Conservation (phyloP, 2,113 vertebrate species). For the Petrocephalus zakoni region DNA sequence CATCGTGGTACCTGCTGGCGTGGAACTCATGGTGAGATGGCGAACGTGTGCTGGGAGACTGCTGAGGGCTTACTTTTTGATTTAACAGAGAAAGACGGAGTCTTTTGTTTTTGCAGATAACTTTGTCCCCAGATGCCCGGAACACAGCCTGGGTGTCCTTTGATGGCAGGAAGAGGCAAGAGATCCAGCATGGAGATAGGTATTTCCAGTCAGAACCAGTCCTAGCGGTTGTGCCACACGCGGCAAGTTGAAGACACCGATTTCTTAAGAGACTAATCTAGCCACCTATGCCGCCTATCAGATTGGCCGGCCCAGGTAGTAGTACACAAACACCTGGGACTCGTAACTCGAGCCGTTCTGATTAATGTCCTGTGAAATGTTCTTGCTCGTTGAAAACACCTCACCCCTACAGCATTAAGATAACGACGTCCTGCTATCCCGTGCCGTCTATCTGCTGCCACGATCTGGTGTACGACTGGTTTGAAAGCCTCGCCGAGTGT, state of each 20-base stretch:
- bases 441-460: constrained; percentile 74
- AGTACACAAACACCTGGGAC: background rate
- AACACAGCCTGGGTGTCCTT: constrained; percentile 75
- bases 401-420: constrained; percentile 59
- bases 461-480: constrained; percentile 74
- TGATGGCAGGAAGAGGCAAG: constrained; percentile 68
- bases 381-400: background rate
- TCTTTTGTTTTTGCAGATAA: constrained; percentile 53
- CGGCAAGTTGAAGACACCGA: too few species aligned
- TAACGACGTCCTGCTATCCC: constrained; percentile 69
- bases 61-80: background rate
- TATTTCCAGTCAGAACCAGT: constrained; percentile 14
- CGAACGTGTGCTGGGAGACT: background rate
- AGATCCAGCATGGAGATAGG: constrained; percentile 72
- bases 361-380: background rate
- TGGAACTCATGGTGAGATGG: constrained; percentile 66
- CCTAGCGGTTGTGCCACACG: background rate
- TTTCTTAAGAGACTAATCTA: background rate
- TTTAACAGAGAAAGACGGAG: background rate
- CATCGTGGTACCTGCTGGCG: constrained; percentile 71
- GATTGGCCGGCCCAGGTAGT: background rate
- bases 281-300: background rate
- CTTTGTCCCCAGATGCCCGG: constrained; percentile 66
- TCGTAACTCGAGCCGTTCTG: background rate
- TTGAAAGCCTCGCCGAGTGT: constrained; percentile 72